Evolutionary conservation across 2,888 invertebrate species (phyloP), one percentile per base, ranked within the genome.

Genomic region (Bugula neritina): DNA sequence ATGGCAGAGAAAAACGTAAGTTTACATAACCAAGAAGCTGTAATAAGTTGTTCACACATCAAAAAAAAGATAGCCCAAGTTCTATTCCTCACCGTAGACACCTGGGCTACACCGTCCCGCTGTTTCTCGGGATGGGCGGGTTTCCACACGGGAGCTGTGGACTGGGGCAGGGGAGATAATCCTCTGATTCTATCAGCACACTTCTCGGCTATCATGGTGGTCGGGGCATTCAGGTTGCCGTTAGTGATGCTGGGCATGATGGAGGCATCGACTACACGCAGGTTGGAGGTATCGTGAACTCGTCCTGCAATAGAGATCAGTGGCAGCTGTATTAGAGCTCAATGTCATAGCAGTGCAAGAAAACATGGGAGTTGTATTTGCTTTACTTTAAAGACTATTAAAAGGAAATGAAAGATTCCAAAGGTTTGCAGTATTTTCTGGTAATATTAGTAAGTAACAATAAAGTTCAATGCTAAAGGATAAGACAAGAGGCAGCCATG

Each of bases 211-310:
- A 86, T 58, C 86, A 87, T 87, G n/a, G 86, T 84, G 10, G 82
- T 82, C 1, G 86, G 85, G 17, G 83, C 86, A 76, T 87, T 86
- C 63, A 93, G 90, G 78, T 90, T 90, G 1, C 92, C 89, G 0
- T 91, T 90, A 31, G 91, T 84, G 0, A 92, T 90, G 0, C 89
- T 87, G 0, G 93, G 93, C 76, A 93, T 85, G 0, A 92, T 87
- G 78, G 92, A 92, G 1, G 91, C 91, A 82, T 94, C 93, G 75
- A 91, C 89, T 71, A 93, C 86, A 57, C 92, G 86, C 1, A 93
- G 80, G 29, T 89, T 87, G 0, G 87, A 85, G 0, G 63, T 63
- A 27, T 63, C 63, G 31, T 63, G 76, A 86, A 87, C 0, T 17
- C 63, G 2, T 34, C 63, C 63, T 63, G 34, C 10, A 25, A 63